Percentiles rank a stretch among this genome's conserved stretches.
Conservation (phyloP, 2,797 vertebrate species). For the Sebastes itinus region DNA sequence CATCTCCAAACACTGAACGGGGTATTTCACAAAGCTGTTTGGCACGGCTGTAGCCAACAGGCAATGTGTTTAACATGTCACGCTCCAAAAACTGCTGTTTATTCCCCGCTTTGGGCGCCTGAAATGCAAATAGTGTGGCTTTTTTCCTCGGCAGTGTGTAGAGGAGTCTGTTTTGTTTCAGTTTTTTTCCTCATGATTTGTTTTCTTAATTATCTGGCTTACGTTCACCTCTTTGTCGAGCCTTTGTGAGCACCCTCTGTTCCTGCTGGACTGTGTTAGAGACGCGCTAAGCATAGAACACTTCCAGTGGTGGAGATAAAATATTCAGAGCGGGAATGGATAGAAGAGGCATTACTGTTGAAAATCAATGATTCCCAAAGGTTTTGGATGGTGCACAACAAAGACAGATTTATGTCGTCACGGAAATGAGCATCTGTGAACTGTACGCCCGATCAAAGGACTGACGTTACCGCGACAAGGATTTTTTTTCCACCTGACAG, state of each 20-base stretch:
- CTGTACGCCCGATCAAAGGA: slow-evolving; percentile 46
- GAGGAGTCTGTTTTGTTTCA: slow-evolving; percentile 55
- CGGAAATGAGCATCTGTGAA: slow-evolving; percentile 48
- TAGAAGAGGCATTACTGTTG: slow-evolving; percentile 36
- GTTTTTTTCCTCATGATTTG: slow-evolving; percentile 68
- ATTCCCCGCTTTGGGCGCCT: slow-evolving; percentile 68
- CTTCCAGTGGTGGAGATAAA: slow-evolving; percentile 44
- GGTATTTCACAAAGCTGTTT: slow-evolving; percentile 76
- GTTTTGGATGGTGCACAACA: slow-evolving; percentile 40
- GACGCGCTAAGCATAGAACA: slow-evolving; percentile 36
- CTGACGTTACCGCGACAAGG: slow-evolving; percentile 28
- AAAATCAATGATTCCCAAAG: slow-evolving; percentile 52
- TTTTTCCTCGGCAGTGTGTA: slow-evolving; percentile 50
- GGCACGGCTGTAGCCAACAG: slow-evolving; percentile 70
- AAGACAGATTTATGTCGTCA: slow-evolving; percentile 48
- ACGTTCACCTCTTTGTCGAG: slow-evolving; percentile 59
- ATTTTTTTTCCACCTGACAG: slow-evolving; percentile 23
- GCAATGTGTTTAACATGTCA: slow-evolving; percentile 82
- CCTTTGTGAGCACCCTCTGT: slow-evolving; percentile 48
- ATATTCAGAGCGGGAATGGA: slow-evolving; percentile 42
- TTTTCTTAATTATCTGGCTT: slow-evolving; percentile 74
- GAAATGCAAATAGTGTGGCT: slow-evolving; percentile 74
- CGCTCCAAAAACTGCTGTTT: slow-evolving; percentile 81
- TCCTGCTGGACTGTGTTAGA: slow-evolving; percentile 52
- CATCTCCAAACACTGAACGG: slow-evolving; percentile 62